phyloP scores from a whole-genome alignment of 2,888 invertebrate species.

The Cerceris rybyensis region DNA sequence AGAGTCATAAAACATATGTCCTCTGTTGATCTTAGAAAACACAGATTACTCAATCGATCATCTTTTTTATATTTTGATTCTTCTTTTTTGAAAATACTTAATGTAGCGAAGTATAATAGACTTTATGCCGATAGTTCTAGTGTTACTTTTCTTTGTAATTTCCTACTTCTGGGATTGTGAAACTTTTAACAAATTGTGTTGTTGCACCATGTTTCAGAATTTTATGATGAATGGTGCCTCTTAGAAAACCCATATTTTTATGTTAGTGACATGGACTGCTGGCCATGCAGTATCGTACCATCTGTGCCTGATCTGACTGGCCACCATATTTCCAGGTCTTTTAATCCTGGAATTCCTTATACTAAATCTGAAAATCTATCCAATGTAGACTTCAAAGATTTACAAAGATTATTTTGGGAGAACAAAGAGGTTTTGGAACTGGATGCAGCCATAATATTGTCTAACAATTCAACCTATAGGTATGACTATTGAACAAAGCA shows the following conservation, averaged over 20 bases:
- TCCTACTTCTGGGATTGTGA: too few species aligned
- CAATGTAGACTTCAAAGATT: constrained; percentile 83
- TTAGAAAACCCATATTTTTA: constrained; percentile 92
- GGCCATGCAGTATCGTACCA: too few species aligned
- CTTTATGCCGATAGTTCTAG: too few species aligned
- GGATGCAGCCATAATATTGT: constrained; percentile 85
- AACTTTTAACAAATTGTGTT: neutral
- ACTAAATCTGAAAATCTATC: constrained; percentile 85
- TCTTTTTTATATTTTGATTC: too few species aligned
- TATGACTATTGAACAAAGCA: constrained; percentile 37
- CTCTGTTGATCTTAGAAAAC: too few species aligned
- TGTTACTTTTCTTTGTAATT: too few species aligned
- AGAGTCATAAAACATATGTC: too few species aligned
- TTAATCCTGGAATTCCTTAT: constrained; percentile 85
- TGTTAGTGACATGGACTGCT: constrained; percentile 92
- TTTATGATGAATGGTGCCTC: constrained; percentile 93
- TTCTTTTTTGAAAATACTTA: too few species aligned
- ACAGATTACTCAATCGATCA: too few species aligned
- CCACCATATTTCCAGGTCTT: constrained; percentile 82
- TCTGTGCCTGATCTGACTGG: too few species aligned
- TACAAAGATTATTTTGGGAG: constrained; percentile 85
- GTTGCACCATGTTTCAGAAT: constrained; percentile 82
- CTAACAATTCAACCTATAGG: constrained; percentile 73
- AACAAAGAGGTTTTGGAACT: constrained; percentile 85
- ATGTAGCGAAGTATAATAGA: too few species aligned